These are phyloP conservation scores for Sinonovacula constricta DNA, from an alignment of 1,140 invertebrate species.

Conservation along the genomic window DNA sequence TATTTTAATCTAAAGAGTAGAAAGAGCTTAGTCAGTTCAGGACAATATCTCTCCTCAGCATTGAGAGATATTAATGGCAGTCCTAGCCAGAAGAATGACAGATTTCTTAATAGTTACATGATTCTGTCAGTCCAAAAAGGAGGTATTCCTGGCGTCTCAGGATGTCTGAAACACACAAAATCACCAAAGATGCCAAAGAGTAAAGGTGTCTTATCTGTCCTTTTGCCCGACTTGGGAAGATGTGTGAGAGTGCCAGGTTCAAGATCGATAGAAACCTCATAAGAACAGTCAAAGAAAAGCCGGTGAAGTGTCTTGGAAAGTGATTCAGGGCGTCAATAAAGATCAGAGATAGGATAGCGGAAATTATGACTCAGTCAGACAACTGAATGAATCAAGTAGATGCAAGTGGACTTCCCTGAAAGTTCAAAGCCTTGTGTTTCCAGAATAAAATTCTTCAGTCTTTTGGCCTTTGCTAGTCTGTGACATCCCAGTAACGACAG, in stretches of 20 bases:
- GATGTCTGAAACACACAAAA: constrained; percentile 45
- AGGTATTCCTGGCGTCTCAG: background rate
- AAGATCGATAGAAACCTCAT: constrained; percentile 7
- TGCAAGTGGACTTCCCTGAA: too few species aligned
- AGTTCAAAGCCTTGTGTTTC: too few species aligned
- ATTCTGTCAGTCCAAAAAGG: constrained; percentile 38
- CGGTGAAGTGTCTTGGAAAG: constrained; percentile 38
- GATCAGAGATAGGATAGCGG: constrained; percentile 15
- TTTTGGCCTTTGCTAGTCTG: too few species aligned
- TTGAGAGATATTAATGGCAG: too few species aligned
- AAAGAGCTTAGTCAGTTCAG: too few species aligned
- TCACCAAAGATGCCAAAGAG: constrained; percentile 22
- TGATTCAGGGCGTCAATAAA: constrained; percentile 17
- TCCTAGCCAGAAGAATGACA: too few species aligned
- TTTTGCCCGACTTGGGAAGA: constrained; percentile 46
- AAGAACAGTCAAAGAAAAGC: constrained; percentile 21
- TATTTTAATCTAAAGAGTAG: too few species aligned
- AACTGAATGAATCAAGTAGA: constrained; percentile 40
- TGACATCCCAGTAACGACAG: too few species aligned
- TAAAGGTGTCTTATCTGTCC: constrained; percentile 17
- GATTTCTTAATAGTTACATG: constrained; percentile 47
- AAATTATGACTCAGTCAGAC: background rate
- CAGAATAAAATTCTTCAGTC: too few species aligned
- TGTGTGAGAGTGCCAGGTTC: constrained; percentile 1
- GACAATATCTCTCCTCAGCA: too few species aligned